phyloP scores from a whole-genome alignment of 2,113 vertebrate species.

The Danio rerio region DNA sequence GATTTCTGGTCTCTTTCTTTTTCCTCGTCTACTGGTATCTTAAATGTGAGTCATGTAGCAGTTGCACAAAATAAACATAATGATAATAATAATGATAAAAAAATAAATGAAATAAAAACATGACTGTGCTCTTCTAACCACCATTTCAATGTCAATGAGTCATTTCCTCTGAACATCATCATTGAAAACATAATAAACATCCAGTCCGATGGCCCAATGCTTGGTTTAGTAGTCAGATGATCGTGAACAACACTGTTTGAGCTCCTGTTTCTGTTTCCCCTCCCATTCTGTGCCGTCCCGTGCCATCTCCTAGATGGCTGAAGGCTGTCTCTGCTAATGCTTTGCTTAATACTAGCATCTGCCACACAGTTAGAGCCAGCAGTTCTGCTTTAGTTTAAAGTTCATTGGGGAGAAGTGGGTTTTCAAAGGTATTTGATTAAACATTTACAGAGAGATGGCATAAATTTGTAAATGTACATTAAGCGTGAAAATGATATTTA shows the following conservation, averaged over 20 bases:
- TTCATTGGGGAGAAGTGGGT: not conserved
- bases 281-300: slow-evolving; percentile 49
- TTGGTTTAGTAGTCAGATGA: slow-evolving; percentile 6
- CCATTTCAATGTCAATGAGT: slow-evolving; percentile 50
- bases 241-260: slow-evolving; percentile 46
- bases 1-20: slow-evolving; percentile 48
- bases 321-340: slow-evolving; percentile 46
- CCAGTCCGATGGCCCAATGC: not conserved
- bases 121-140: slow-evolving; percentile 81
- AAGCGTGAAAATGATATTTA: not conserved
- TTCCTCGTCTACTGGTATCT: slow-evolving; percentile 88
- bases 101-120: slow-evolving; percentile 61
- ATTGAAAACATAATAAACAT: not conserved
- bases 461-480: not conserved
- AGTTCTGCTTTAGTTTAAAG: slow-evolving; percentile 34
- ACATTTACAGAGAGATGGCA: not conserved
- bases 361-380: slow-evolving; percentile 39
- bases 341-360: slow-evolving; percentile 53
- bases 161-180: slow-evolving; percentile 13
- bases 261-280: slow-evolving; percentile 17
- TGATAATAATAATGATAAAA: slow-evolving; percentile 38
- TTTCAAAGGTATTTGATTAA: not conserved
- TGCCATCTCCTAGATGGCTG: slow-evolving; percentile 47
- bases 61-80: slow-evolving; percentile 87
- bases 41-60: slow-evolving; percentile 91